phyloP scores from a whole-genome alignment of 2,113 vertebrate species.

The Lagopus muta region DNA sequence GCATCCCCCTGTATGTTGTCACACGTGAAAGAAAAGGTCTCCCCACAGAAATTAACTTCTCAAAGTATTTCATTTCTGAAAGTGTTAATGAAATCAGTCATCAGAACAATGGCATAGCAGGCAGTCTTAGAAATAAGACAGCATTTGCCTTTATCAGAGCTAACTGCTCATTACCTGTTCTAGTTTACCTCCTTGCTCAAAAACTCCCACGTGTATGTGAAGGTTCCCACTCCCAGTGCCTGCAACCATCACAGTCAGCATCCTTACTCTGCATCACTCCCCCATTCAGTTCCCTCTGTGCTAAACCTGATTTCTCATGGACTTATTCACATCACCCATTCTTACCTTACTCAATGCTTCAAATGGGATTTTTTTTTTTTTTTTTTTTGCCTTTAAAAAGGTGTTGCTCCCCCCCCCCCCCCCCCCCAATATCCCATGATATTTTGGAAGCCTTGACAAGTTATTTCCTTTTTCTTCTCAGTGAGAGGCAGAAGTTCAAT shows the following conservation, averaged over 20 bases:
- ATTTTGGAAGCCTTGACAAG: not conserved
- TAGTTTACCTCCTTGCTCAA: not conserved
- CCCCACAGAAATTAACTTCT: not conserved
- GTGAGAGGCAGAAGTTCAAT: not conserved
- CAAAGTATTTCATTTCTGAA: not conserved
- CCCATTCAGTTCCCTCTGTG: fast-evolving
- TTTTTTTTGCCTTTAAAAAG: no score
- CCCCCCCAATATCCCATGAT: not conserved
- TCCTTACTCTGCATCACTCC: fast-evolving
- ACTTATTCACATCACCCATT: not conserved
- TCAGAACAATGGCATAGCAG: not conserved
- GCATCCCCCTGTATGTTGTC: fast-evolving
- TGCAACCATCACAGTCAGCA: fast-evolving
- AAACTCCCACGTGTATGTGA: fast-evolving
- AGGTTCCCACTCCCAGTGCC: not conserved
- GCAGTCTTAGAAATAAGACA: fast-evolving
- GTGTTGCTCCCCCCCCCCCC: no score
- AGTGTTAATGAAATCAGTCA: not conserved
- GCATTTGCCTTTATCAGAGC: not conserved
- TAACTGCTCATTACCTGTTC: not conserved
- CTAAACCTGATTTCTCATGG: not conserved
- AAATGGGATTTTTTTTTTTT: not conserved
- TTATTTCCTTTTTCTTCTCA: not conserved
- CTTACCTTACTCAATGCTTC: not conserved
- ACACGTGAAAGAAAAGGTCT: fast-evolving